Percentiles rank a stretch among this genome's conserved stretches.
These are phyloP conservation scores for Temnothorax unifasciatus DNA, from an alignment of 2,888 invertebrate species.

Conservation along the genomic window DNA sequence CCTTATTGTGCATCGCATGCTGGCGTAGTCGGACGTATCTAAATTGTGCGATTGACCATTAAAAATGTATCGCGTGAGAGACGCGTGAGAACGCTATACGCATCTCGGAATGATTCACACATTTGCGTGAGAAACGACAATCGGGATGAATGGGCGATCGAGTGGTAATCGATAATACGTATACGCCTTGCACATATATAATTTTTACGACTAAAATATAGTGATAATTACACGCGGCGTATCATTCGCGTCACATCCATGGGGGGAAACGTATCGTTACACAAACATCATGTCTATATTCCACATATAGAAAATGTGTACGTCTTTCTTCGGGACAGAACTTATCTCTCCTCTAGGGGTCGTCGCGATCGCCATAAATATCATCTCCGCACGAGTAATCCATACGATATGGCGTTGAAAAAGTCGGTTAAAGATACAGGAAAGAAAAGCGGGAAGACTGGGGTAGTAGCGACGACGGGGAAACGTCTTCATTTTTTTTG, in stretches of 20 bases:
- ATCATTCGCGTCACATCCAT: neutral
- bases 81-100: neutral
- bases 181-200: neutral
- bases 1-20: neutral
- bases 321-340: neutral
- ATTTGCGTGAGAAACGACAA: conserved; percentile 61
- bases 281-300: neutral
- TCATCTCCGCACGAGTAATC: conserved; percentile 9
- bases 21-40: neutral
- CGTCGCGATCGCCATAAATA: conserved; percentile 18
- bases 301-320: neutral
- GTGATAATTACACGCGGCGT: neutral
- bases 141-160: conserved; percentile 29
- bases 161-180: neutral
- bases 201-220: neutral
- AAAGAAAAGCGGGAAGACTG: conserved; percentile 2
- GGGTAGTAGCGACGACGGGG: neutral
- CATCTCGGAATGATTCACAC: conserved; percentile 21
- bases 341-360: neutral
- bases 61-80: conserved; percentile 36
- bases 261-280: neutral
- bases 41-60: conserved; percentile 22
- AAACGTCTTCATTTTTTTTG: conserved; percentile 45
- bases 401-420: conserved; percentile 26
- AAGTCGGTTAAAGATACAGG: conserved; percentile 29